These are phyloP conservation scores for Sphenopsis melanotis DNA, from an alignment of 2,797 vertebrate genomes.

Conservation along the genomic window DNA sequence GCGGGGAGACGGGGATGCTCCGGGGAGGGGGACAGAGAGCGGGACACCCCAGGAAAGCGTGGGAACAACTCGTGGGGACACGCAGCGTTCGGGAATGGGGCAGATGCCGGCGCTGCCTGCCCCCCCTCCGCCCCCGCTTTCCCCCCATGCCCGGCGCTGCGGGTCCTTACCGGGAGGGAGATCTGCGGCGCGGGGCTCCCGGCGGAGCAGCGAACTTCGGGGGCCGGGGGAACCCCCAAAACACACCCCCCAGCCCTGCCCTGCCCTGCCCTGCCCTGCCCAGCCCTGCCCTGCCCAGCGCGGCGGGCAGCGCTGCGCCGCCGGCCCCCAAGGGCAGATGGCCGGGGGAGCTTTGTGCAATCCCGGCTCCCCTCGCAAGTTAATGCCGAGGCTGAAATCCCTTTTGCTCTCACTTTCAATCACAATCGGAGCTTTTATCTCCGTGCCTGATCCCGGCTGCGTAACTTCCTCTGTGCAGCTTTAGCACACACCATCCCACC, in stretches of 20 bases:
- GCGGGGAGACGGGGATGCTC: background rate
- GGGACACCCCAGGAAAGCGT: background rate
- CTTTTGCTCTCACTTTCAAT: slow-evolving; percentile 89
- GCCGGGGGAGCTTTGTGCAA: slow-evolving; percentile 81
- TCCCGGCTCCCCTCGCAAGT: slow-evolving; percentile 77
- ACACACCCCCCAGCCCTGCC: slow-evolving; percentile 31
- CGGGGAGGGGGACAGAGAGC: background rate
- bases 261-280: background rate
- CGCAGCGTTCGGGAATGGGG: background rate
- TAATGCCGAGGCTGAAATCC: slow-evolving; percentile 82
- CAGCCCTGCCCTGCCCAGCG: background rate
- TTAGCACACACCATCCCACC: slow-evolving; percentile 74
- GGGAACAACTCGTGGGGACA: background rate
- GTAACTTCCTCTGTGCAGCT: slow-evolving; percentile 85
- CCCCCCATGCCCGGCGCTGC: background rate
- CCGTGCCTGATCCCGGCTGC: slow-evolving; percentile 83
- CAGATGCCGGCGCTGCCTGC: background rate
- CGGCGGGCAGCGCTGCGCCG: background rate
- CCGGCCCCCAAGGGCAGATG: slow-evolving; percentile 83
- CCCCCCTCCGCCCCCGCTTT: background rate
- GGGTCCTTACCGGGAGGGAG: slow-evolving; percentile 40
- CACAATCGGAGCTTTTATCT: slow-evolving; percentile 91
- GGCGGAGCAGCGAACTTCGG: slow-evolving; percentile 10
- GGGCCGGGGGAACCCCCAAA: slow-evolving; percentile 1
- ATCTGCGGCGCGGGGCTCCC: slow-evolving; percentile 22